phyloP scores from a whole-genome alignment of 2,888 invertebrate species.

The Cantharis nigra region DNA sequence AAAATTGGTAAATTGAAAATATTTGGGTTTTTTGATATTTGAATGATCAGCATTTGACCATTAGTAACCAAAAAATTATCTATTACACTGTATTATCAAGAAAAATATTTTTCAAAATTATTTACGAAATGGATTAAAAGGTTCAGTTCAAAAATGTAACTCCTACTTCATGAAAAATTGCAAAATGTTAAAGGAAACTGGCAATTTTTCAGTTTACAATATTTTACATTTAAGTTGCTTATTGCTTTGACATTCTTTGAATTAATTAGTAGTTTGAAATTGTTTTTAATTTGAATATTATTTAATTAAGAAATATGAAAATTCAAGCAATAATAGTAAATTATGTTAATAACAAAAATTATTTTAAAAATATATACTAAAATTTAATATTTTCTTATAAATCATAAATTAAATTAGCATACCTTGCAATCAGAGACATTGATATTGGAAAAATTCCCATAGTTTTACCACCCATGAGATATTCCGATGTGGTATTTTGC shows the following conservation, averaged over 20 bases:
- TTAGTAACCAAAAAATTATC: no score
- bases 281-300: neutral
- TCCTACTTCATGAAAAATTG: neutral
- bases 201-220: neutral
- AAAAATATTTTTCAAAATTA: no score
- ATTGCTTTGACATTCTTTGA: neutral
- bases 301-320: neutral
- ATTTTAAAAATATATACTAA: no score
- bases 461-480: constrained; percentile 74
- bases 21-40: no score
- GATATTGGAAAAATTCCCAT: constrained; percentile 81
- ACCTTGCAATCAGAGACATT: constrained; percentile 79
- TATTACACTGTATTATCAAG: no score
- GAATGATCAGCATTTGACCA: no score
- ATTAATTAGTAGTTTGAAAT: neutral
- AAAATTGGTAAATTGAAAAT: no score
- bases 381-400: neutral
- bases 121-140: neutral
- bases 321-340: neutral
- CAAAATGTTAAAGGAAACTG: neutral
- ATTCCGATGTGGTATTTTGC: constrained; percentile 72
- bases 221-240: neutral
- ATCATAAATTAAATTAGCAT: constrained; percentile 38
- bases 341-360: no score
- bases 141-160: neutral